These are phyloP conservation scores for Cyphomyrus discorhynchus DNA, from an alignment of 2,113 vertebrate species.

Conservation along the genomic window DNA sequence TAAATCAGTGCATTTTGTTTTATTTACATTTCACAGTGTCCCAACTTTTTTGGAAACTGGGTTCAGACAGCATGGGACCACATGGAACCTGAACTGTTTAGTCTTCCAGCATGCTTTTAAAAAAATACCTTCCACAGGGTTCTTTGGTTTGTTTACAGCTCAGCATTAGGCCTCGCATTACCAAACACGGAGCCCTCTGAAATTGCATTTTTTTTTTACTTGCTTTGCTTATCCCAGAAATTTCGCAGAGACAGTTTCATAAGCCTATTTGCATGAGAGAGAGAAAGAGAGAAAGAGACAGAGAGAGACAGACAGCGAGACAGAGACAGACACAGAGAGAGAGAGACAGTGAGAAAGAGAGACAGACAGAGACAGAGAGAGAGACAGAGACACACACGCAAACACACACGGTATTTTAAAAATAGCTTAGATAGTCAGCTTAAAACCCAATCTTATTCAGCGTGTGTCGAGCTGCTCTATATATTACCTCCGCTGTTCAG, in stretches of 20 bases:
- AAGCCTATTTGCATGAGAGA: background rate
- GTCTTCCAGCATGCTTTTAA: background rate
- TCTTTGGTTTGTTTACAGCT: slow-evolving; percentile 6
- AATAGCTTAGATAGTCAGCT: background rate
- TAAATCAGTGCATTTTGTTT: background rate
- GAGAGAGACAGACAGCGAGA: background rate
- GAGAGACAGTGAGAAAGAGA: background rate
- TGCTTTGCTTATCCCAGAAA: background rate
- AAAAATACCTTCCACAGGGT: background rate
- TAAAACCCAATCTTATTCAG: background rate
- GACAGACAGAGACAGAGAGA: background rate
- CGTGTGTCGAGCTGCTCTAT: background rate
- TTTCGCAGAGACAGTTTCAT: background rate
- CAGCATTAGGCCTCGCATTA: background rate
- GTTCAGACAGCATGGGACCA: background rate
- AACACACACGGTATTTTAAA: background rate
- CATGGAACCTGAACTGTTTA: background rate
- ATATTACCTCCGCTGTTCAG: background rate
- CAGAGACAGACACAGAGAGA: background rate
- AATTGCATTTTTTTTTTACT: background rate
- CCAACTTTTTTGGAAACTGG: background rate
- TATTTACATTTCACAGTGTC: background rate
- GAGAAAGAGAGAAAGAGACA: background rate
- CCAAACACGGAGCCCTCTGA: background rate
- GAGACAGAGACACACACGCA: no score